Percentiles rank a stretch among this genome's conserved stretches.
Conservation (phyloP, 2,888 invertebrate species). For the Cephonodes hylas region DNA sequence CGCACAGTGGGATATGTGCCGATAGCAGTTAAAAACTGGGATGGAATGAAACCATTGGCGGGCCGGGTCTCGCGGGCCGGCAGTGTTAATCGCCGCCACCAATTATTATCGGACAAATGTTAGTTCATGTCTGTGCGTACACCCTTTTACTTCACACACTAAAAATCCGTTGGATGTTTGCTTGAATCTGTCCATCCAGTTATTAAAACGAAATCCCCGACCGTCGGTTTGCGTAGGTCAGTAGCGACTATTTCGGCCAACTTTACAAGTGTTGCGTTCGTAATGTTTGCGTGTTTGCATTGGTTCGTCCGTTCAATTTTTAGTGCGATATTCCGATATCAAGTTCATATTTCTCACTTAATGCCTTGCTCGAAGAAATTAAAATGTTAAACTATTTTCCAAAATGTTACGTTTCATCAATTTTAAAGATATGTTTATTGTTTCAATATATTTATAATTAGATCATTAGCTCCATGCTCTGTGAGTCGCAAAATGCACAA, state of each 20-base stretch:
- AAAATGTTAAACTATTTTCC: no score
- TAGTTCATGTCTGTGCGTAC: slow-evolving; percentile 40
- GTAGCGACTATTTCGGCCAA: neutral
- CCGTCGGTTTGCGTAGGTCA: slow-evolving; percentile 6
- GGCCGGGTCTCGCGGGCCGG: slow-evolving; percentile 22
- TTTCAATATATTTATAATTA: neutral
- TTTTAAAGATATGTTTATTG: neutral
- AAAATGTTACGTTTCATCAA: no score
- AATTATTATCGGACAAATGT: slow-evolving; percentile 50
- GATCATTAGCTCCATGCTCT: neutral
- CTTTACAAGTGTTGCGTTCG: slow-evolving; percentile 12
- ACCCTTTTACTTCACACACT: slow-evolving; percentile 13
- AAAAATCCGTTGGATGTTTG: slow-evolving; percentile 33
- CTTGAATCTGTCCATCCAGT: slow-evolving; percentile 29
- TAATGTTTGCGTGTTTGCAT: neutral
- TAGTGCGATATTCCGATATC: neutral
- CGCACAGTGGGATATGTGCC: slow-evolving; percentile 28
- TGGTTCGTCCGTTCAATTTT: neutral
- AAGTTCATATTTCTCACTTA: neutral
- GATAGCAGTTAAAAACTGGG: slow-evolving; percentile 50
- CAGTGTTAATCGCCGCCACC: slow-evolving; percentile 50
- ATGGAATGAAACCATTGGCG: slow-evolving; percentile 45
- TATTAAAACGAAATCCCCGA: slow-evolving; percentile 34
- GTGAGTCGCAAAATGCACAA: neutral
- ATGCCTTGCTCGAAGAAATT: neutral